These are phyloP conservation scores for Pristionchus japonicus DNA, from an alignment of 2,888 invertebrate genomes.

Conservation along the genomic window DNA sequence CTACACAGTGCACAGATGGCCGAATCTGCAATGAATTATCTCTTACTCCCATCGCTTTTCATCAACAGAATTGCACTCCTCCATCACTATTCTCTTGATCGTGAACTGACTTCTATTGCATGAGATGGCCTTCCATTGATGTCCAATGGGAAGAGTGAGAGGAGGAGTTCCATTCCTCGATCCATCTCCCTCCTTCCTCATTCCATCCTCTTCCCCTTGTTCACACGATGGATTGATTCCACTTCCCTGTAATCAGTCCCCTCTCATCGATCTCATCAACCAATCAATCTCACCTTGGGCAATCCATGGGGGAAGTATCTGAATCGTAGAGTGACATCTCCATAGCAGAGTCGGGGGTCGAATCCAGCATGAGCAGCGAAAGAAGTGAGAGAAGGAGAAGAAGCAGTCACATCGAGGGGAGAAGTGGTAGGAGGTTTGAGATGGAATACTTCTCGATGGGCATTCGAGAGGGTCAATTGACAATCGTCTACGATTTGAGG, in stretches of 20 bases:
- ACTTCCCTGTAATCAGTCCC: background rate
- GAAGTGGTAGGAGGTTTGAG: slow-evolving; percentile 62
- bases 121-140: slow-evolving; percentile 48
- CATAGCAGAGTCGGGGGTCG: slow-evolving; percentile 90
- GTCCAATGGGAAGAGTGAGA: slow-evolving; percentile 41
- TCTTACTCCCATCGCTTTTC: background rate
- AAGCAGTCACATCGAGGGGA: background rate
- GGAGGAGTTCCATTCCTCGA: slow-evolving; percentile 17
- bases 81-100: background rate
- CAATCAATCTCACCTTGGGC: slow-evolving; percentile 50
- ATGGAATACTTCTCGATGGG: slow-evolving; percentile 70
- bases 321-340: slow-evolving; percentile 89
- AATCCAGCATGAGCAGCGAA: slow-evolving; percentile 84
- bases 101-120: slow-evolving; percentile 16
- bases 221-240: slow-evolving; percentile 37
- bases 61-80: background rate
- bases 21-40: background rate
- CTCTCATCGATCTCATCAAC: background rate
- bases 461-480: slow-evolving; percentile 68
- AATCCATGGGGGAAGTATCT: slow-evolving; percentile 65
- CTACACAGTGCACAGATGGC: slow-evolving; percentile 67
- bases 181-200: slow-evolving; percentile 32
- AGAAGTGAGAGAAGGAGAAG: slow-evolving; percentile 52
- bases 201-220: slow-evolving; percentile 38
- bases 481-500: slow-evolving; percentile 72